phyloP scores from a whole-genome alignment of 2,888 invertebrate species.

The Steinernema hermaphroditum region DNA sequence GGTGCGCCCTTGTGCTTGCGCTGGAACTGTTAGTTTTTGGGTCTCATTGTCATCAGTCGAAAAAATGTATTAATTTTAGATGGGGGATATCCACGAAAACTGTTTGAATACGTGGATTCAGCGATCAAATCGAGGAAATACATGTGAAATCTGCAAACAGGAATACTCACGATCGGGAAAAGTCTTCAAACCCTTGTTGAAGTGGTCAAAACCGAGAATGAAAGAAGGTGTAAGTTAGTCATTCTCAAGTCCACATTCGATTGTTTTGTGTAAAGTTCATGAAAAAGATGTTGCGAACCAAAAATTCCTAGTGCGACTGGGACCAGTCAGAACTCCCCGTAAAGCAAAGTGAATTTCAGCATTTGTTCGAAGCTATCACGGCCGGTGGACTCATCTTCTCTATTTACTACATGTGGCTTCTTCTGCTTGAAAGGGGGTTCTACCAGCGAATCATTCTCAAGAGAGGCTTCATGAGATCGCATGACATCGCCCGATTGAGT shows the following conservation, averaged over 20 bases:
- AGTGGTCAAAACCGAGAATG: conserved; percentile 49
- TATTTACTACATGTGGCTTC: conserved; percentile 35
- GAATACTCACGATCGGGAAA: conserved; percentile 48
- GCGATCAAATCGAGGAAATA: conserved; percentile 45
- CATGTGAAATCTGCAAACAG: conserved; percentile 56
- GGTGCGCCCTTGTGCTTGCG: conserved; percentile 58
- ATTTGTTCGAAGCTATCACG: conserved; percentile 33
- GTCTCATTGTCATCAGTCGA: no score
- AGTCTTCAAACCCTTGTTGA: conserved; percentile 43
- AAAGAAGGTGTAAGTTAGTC: conserved; percentile 35
- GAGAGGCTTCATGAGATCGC: not conserved
- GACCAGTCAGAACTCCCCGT: no score
- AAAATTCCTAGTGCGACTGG: no score
- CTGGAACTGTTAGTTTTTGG: conserved; percentile 50
- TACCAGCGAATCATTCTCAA: not conserved
- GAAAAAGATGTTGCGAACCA: no score
- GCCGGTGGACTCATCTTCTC: conserved; percentile 32
- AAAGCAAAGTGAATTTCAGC: no score
- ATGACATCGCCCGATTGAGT: conserved; percentile 6
- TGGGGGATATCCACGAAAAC: conserved; percentile 55
- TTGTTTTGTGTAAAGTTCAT: no score
- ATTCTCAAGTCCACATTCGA: no score
- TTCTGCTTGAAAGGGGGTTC: conserved; percentile 34
- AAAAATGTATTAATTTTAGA: conserved; percentile 39
- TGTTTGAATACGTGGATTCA: conserved; percentile 59